phyloP scores from a whole-genome alignment of 2,113 vertebrate genomes.

The Onychostoma macrolepis region DNA sequence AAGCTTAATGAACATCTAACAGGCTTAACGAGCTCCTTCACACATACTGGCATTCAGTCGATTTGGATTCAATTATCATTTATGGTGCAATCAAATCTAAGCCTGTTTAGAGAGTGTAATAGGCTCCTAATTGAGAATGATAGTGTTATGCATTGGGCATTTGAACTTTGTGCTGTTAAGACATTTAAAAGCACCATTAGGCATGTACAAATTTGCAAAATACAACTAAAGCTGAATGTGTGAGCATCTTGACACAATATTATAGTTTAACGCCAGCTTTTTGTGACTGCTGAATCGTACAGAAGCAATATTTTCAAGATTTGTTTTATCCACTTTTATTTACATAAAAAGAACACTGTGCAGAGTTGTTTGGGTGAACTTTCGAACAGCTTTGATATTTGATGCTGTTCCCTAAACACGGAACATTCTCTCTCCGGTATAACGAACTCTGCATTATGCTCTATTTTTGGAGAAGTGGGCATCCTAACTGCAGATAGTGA shows the following conservation, averaged over 20 bases:
- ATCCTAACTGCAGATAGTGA: background rate
- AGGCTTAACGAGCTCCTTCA: conserved; percentile 43
- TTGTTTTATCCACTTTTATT: background rate
- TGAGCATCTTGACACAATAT: background rate
- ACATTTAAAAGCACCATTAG: conserved; percentile 38
- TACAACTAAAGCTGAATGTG: background rate
- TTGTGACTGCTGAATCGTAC: background rate
- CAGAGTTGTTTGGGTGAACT: background rate
- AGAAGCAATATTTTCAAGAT: background rate
- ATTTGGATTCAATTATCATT: conserved; percentile 57
- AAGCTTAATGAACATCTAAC: conserved; percentile 52
- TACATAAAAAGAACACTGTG: conserved; percentile 1
- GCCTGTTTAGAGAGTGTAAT: conserved; percentile 43
- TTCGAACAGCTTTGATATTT: background rate
- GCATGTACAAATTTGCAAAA: conserved; percentile 19
- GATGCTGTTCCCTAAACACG: background rate
- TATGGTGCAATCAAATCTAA: conserved; percentile 45
- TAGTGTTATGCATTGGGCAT: conserved; percentile 15
- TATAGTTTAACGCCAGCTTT: background rate
- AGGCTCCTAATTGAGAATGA: conserved; percentile 51
- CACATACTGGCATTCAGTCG: conserved; percentile 50
- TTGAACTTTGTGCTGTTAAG: conserved; percentile 35
- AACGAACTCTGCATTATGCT: background rate
- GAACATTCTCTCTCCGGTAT: background rate
- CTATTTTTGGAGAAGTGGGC: background rate